phyloP scores from a whole-genome alignment of 2,113 vertebrate species.

The Origma solitaria region DNA sequence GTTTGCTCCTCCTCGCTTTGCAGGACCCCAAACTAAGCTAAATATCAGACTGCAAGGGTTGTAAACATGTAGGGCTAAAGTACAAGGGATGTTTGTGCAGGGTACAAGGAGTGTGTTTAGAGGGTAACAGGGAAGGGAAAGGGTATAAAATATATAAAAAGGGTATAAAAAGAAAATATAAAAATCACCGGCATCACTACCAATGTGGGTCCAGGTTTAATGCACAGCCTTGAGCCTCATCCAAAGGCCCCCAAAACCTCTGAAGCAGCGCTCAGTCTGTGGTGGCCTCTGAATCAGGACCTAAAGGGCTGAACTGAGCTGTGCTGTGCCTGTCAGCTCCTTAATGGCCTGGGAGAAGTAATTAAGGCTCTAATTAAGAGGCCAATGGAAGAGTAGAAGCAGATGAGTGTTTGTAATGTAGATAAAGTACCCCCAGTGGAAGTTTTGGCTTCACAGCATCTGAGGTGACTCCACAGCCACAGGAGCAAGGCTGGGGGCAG shows the following conservation, averaged over 20 bases:
- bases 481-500: not conserved
- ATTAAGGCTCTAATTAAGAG: conserved; percentile 18
- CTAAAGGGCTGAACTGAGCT: not conserved
- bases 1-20: too few species aligned
- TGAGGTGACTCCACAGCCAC: not conserved
- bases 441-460: not conserved
- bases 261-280: not conserved
- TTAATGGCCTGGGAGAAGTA: not conserved
- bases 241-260: not conserved
- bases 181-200: too few species aligned
- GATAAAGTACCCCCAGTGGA: not conserved
- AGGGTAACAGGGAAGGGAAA: too few species aligned
- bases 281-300: not conserved
- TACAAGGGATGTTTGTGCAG: too few species aligned
- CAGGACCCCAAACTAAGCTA: too few species aligned
- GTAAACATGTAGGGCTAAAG: too few species aligned
- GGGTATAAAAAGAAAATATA: too few species aligned
- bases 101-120: too few species aligned
- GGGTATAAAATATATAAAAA: too few species aligned
- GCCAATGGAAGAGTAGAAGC: not conserved
- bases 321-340: not conserved
- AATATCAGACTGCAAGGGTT: too few species aligned
- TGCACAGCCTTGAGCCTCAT: not conserved
- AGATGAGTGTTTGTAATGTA: not conserved
- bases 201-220: not conserved